Evolutionary conservation across 2,797 vertebrate species (phyloP), one percentile per base, ranked within the genome.

Genomic region (Corythornis leucogaster): DNA sequence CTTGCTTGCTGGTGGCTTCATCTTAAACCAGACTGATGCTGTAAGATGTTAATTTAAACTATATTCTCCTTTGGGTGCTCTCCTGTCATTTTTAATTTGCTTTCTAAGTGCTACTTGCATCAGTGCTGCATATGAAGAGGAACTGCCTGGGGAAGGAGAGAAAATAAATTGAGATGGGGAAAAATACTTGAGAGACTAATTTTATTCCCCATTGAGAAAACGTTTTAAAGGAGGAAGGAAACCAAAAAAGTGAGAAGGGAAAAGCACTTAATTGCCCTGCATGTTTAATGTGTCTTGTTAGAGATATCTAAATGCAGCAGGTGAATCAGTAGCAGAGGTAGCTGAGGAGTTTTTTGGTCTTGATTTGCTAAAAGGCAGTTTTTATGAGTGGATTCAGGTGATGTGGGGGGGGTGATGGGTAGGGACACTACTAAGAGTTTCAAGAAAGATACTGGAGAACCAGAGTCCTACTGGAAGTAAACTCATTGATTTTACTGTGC

Each of bases 1-100:
- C 26, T 90, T 93, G 31, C 28, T 89, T 94, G 90, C 1, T 1
- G 31, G 63, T 3, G 5, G 48, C 69, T 89, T 78, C 70, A 68
- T 92, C 62, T 88, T 87, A 93, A 94, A 83, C 4, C 17, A 66
- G 40, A 46, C 35, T 66, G 75, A 78, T 94, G 87, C 1, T 85
- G 48, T 62, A 94, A 80, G 55, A 35, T 90, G 84, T 90, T 94
- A 87, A 85, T 93, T 94, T 90, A 92, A 95, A 89, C 85, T 85
- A 21, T 57, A n/a, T 87, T 83, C 51, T 89, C 88, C 93, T 93
- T 63, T 85, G 88, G 66, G 88, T 93, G 55, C 70, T 78, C 75
- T 68, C 48, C 54, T 92, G 84, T 94, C 88, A 87, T 76, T 90
- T 93, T 92, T 83, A 94, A 94, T 94, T 93, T 4, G 3, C 63